These are phyloP conservation scores for Enteromius unitaeniatus DNA, from an alignment of 2,797 vertebrate species.

Conservation along the genomic window DNA sequence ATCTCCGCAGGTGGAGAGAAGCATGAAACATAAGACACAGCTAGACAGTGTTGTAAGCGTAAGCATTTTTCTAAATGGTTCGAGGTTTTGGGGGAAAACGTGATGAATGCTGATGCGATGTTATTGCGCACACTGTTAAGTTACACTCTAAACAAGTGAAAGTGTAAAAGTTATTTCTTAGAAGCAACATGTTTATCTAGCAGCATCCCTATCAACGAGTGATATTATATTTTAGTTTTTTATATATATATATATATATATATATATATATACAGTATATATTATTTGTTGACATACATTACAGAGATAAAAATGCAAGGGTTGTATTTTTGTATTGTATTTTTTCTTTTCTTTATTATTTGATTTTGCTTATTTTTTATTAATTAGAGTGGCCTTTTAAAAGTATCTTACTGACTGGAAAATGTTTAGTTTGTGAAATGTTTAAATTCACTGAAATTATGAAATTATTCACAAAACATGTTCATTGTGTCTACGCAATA, in stretches of 20 bases:
- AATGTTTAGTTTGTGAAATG: not conserved
- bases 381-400: not conserved
- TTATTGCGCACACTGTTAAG: not conserved
- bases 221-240: not conserved
- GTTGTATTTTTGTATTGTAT: not conserved
- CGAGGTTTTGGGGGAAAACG: slow-evolving; percentile 17
- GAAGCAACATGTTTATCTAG: not conserved
- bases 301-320: not conserved
- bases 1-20: slow-evolving; percentile 37
- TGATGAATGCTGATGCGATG: slow-evolving; percentile 27
- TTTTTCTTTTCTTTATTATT: not conserved
- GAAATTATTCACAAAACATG: not conserved
- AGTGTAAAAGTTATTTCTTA: not conserved
- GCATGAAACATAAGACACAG: slow-evolving; percentile 39
- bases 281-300: not conserved
- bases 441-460: not conserved
- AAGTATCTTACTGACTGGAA: not conserved
- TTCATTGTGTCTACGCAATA: not conserved
- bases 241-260: no score
- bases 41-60: slow-evolving; percentile 39
- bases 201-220: not conserved
- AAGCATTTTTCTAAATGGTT: slow-evolving; percentile 25
- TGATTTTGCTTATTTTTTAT: not conserved
- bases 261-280: no score
- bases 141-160: not conserved